phyloP scores from a whole-genome alignment of 2,113 vertebrate species.

The Geococcyx californianus region DNA sequence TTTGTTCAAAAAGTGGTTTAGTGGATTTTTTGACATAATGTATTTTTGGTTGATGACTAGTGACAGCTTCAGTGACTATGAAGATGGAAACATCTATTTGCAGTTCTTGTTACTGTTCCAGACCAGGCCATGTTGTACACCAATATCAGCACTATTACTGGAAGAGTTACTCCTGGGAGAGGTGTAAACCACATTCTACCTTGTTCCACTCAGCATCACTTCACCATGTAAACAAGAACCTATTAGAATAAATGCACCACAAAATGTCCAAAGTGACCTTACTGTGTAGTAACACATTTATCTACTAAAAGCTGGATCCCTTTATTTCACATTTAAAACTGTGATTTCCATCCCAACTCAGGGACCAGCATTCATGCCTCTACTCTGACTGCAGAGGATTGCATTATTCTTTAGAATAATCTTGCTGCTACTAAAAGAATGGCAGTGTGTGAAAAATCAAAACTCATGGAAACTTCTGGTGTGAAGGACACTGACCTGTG shows the following conservation, averaged over 20 bases:
- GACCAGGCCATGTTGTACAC: background rate
- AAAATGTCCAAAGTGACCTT: background rate
- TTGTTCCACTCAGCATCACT: background rate
- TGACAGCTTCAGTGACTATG: background rate
- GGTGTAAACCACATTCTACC: background rate
- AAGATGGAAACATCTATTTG: background rate
- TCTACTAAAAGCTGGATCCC: background rate
- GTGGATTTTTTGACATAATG: background rate
- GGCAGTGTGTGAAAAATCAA: background rate
- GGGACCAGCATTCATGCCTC: background rate
- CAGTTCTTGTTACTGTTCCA: background rate
- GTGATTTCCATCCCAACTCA: background rate
- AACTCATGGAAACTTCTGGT: background rate
- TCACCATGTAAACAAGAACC: background rate
- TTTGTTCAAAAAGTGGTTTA: background rate
- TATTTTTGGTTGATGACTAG: background rate
- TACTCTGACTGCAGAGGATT: background rate
- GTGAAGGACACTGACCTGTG: background rate
- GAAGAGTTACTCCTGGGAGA: background rate
- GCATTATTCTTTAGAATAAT: background rate
- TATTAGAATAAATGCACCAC: background rate
- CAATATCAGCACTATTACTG: background rate
- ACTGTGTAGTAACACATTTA: background rate
- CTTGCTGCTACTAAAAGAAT: background rate
- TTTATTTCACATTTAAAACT: background rate